These are phyloP conservation scores for Anagrus nilaparvatae DNA, from an alignment of 1,140 invertebrate species.

Conservation along the genomic window DNA sequence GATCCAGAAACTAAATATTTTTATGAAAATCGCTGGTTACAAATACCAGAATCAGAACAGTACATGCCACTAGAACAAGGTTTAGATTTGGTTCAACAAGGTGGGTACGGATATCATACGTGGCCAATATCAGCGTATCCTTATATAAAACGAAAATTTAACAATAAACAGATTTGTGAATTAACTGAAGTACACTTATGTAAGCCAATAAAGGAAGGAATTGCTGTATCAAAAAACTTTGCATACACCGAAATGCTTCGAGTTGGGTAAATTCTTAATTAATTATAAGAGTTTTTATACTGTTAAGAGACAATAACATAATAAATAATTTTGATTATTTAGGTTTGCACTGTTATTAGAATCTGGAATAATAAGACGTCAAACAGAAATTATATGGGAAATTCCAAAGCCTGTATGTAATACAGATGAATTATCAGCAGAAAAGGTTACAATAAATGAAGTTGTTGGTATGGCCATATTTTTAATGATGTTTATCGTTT, in stretches of 20 bases:
- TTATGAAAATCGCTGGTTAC: conserved; percentile 11
- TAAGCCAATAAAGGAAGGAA: background rate
- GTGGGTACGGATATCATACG: conserved; percentile 21
- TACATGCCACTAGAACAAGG: conserved; percentile 16
- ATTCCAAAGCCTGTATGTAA: conserved; percentile 2
- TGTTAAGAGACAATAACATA: no score
- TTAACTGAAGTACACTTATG: conserved; percentile 17
- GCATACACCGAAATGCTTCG: conserved; percentile 13
- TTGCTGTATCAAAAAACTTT: conserved; percentile 9
- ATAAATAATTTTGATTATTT: background rate
- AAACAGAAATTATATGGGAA: background rate
- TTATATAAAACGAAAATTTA: conserved; percentile 16
- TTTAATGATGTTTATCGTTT: no score
- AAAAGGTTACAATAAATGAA: no score
- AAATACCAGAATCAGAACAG: conserved; percentile 12
- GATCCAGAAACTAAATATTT: conserved; percentile 14
- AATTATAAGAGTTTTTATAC: no score
- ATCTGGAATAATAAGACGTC: conserved; percentile 2
- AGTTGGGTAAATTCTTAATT: conserved; percentile 12
- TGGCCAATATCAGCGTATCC: conserved; percentile 19
- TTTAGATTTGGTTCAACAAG: conserved; percentile 14
- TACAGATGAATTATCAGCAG: no score
- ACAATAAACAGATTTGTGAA: conserved; percentile 20
- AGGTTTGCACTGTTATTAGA: conserved; percentile 8
- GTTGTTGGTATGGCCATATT: no score